Base-by-base conservation (phyloP, 2,888 invertebrate genomes). In the Trissonchulus latispiculum region DNA sequence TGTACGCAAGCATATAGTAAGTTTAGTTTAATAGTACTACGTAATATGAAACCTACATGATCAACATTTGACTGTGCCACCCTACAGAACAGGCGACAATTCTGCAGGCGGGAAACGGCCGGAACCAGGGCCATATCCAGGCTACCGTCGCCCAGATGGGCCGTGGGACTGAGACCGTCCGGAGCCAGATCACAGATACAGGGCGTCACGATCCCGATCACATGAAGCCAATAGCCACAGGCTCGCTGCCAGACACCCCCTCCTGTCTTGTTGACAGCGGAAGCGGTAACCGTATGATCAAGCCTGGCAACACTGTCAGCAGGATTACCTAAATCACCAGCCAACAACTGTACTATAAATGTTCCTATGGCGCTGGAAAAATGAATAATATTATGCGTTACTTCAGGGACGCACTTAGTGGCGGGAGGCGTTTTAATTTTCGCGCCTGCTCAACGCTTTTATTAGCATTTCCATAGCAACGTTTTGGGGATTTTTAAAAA, bases 131-230 rank as follows among this genome's bases (percentile, higher is more conserved):
- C 89, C 77, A 92, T 86, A 84, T 92, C 90, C 75, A 90, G 86
- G 81, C 88, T 89, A 36, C 92, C 92, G 83, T 92, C 90, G 0
- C 91, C 91, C 61, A 91, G 85, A 83, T 92, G 91, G 81, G 89
- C 89, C 79, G 87, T 88, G 0, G 90, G 90, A 66, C 91, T 89
- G 78, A 91, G 89, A 67, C 92, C 92, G 80, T 89, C 88, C 0
- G 90, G 90, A 79, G 89, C 89, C 76, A 90, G 87, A 29, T 87
- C 86, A 82, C 91, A 91, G 35, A 90, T 88, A 81, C 91, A 91
- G 61, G 89, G 89, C 68, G 91, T 88, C 80, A 90, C 90, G 32
- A 90, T 90, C 70, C 89, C 89, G 78, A 89, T 90, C 28, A 92
- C 88, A 36, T 73, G 73, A 28, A 70, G 66, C 28, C 18, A 72